A percentile compares a stretch with the other conserved stretches of the same genome.
Evolutionary conservation across 2,797 vertebrate species (phyloP).

Genomic region (Anguilla pacifica): DNA sequence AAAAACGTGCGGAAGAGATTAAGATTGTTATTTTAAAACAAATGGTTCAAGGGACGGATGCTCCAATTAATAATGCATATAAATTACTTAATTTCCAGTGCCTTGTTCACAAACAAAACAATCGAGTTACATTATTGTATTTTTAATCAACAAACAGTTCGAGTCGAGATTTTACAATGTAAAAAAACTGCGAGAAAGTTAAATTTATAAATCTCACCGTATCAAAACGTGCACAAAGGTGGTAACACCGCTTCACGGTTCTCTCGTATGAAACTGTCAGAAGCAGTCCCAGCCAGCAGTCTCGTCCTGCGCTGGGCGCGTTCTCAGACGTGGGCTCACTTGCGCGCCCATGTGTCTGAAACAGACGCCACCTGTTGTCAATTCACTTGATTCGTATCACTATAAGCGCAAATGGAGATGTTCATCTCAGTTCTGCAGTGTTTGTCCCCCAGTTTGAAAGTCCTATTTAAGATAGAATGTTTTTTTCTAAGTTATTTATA

Average conservation of each 20-base stretch:
- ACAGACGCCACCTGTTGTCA: constrained; percentile 42
- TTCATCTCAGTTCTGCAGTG: background rate
- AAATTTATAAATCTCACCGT: constrained; percentile 18
- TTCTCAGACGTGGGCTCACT: constrained; percentile 20
- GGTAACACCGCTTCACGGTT: background rate
- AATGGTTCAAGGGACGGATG: background rate
- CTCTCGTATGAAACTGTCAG: constrained; percentile 14
- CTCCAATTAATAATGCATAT: background rate
- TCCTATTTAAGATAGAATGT: background rate
- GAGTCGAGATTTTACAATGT: background rate
- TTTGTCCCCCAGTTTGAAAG: background rate
- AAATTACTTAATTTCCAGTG: background rate
- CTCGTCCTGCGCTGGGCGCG: background rate
- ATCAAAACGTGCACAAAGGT: background rate
- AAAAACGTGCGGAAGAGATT: background rate
- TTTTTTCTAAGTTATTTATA: background rate
- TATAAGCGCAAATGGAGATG: background rate
- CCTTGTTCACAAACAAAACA: background rate
- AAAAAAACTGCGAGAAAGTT: background rate
- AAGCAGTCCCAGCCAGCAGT: background rate
- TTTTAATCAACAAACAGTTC: constrained; percentile 1
- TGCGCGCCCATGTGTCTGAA: constrained; percentile 4
- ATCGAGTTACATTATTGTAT: background rate
- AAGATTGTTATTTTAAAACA: background rate
- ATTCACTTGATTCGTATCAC: background rate